A percentile compares a stretch with the other conserved stretches of the same genome.
These are phyloP conservation scores for Pheucticus melanocephalus DNA, from an alignment of 2,113 vertebrate species.

Conservation along the genomic window DNA sequence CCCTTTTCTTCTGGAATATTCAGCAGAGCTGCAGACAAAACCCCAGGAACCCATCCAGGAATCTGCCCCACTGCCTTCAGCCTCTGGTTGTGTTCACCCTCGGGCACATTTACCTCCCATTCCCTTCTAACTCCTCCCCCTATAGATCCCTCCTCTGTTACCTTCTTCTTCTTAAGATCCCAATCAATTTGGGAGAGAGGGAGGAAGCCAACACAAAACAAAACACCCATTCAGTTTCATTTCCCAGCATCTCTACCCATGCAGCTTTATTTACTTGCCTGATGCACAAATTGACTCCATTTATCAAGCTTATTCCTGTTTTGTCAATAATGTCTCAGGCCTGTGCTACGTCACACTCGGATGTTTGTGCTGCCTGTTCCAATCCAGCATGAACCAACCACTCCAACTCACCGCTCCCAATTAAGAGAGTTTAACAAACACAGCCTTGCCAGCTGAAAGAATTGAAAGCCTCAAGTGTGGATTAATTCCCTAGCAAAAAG, in stretches of 20 bases:
- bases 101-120: background rate
- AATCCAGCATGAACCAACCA: background rate
- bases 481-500: background rate
- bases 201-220: background rate
- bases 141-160: background rate
- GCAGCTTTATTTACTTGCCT: conserved; percentile 21
- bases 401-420: background rate
- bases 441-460: background rate
- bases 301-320: conserved; percentile 5
- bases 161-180: background rate
- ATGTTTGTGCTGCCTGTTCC: background rate
- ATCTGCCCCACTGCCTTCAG: background rate
- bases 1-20: background rate
- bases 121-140: background rate
- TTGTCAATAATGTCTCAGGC: background rate
- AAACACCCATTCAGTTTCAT: background rate
- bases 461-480: background rate
- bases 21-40: background rate
- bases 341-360: background rate
- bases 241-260: background rate
- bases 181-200: background rate
- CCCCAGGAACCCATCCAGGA: background rate
- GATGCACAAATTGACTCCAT: background rate
- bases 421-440: background rate
- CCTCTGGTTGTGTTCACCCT: background rate